Base-by-base conservation (phyloP, 2,888 invertebrate genomes). In the Pasiphila rectangulata region DNA sequence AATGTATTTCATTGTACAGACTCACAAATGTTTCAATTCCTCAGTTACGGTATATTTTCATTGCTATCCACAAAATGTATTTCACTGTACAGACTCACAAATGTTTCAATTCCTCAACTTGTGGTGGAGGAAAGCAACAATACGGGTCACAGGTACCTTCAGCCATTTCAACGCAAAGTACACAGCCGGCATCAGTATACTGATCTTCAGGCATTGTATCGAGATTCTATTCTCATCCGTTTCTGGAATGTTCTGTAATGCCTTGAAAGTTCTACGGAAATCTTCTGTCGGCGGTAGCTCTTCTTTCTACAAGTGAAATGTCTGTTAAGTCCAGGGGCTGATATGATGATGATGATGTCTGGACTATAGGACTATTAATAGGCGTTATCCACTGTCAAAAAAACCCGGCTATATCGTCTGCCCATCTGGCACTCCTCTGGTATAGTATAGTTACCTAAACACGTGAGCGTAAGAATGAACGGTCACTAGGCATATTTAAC, bases 231-330 rank as follows among this genome's bases (percentile, higher is more conserved):
- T 40, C 1, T 52, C 46, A 3, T 61, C 54, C 0, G 54, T 10
- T 34, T 61, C 50, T 0, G 47, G 36, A 0, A 64, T 51, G 4
- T 57, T 51, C 6, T 58, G 44, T 16, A 64, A 25, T 5, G 52
- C 49, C 23, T 63, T 63, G 46, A 75, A 74, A 2, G 57, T 64
- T 45, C 65, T 69, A 15, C 72, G 61, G 36, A 75, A 75, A 10
- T 71, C 75, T 42, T 62, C 61, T 0, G 62, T 65, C 9, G 68
- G 63, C 17, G 56, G 38, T 19, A 62, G 48, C 4, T 19, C 29
- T 40, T 62, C 62, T 51, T 56, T 67, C 69, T 75, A 63, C 1
- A 23, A 36, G 4, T 19, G 7, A 19, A 15, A 10, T 21, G 21
- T 21, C 7, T 21, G 6, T 7, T 21, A 4, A 21, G 21, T 21